These are phyloP conservation scores for Lycophotia porphyrea DNA, from an alignment of 2,888 invertebrate species.

Conservation along the genomic window DNA sequence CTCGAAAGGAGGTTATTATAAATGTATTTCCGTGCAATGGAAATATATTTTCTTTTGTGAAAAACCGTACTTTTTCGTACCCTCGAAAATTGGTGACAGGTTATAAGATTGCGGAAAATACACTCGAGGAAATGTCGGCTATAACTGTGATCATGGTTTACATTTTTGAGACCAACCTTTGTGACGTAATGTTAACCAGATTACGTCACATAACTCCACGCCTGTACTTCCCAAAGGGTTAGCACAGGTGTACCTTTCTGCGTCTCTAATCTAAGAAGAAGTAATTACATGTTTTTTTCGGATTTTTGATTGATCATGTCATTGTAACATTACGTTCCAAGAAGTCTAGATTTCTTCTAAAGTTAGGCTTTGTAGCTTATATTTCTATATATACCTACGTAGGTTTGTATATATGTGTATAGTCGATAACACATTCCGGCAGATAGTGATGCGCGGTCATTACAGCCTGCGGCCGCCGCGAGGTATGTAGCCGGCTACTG, in stretches of 20 bases:
- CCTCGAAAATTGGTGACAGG: not conserved
- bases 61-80: not conserved
- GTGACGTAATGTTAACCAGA: too few relatives aligned
- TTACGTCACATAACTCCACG: not conserved
- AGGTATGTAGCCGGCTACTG: conserved; percentile 66
- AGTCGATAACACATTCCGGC: conserved; percentile 69
- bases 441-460: conserved; percentile 72
- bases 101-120: not conserved
- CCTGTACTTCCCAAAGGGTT: too few relatives aligned
- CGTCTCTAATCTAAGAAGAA: too few relatives aligned
- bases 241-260: too few relatives aligned
- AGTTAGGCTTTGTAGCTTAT: conserved; percentile 4
- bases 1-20: not conserved
- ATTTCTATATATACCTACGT: not conserved
- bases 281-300: too few relatives aligned
- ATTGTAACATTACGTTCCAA: not conserved
- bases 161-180: not conserved
- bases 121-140: not conserved
- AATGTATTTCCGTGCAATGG: not conserved
- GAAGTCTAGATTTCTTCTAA: conserved; percentile 8
- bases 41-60: conserved; percentile 1
- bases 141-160: not conserved
- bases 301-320: too few relatives aligned
- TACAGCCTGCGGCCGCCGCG: conserved; percentile 59
- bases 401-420: conserved; percentile 29